A percentile compares a stretch with the other conserved stretches of the same genome.
Conservation (phyloP, 2,797 vertebrate species). For the Siniperca obscura region DNA sequence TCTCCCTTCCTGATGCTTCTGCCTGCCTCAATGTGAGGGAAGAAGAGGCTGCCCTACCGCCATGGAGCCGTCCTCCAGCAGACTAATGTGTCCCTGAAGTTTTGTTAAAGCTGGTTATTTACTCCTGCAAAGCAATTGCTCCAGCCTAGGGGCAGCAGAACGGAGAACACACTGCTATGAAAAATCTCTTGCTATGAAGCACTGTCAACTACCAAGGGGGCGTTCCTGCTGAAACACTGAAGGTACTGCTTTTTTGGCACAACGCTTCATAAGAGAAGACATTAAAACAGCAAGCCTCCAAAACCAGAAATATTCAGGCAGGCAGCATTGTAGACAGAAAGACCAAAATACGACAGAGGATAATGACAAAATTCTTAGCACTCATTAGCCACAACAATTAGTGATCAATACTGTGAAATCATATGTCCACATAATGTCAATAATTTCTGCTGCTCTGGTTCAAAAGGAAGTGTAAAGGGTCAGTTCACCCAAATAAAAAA, state of each 20-base stretch:
- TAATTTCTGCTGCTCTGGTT: constrained; percentile 3
- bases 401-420: constrained; percentile 40
- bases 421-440: constrained; percentile 12
- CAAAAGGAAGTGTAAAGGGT: not conserved
- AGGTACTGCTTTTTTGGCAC: constrained; percentile 65
- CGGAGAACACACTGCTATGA: constrained; percentile 75
- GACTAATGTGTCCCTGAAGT: constrained; percentile 88
- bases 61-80: constrained; percentile 75
- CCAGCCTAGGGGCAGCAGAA: constrained; percentile 74
- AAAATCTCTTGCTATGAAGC: constrained; percentile 78
- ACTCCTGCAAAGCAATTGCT: constrained; percentile 84
- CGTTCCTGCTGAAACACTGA: constrained; percentile 73
- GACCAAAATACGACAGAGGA: constrained; percentile 1
- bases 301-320: constrained; percentile 1
- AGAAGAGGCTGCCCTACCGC: constrained; percentile 71
- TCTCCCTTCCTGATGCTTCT: constrained; percentile 66
- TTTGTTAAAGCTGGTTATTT: constrained; percentile 90
- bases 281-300: constrained; percentile 15
- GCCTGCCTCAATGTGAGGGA: constrained; percentile 62
- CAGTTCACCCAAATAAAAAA: not conserved
- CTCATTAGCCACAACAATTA: constrained; percentile 22
- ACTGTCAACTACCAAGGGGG: constrained; percentile 75
- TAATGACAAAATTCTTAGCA: constrained; percentile 13
- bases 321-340: not conserved
- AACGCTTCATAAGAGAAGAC: constrained; percentile 46